Percentiles rank a stretch among this genome's conserved stretches.
These are phyloP conservation scores for Drosophila pseudoananassae DNA, from an alignment of 1,140 invertebrate genomes.

Conservation along the genomic window DNA sequence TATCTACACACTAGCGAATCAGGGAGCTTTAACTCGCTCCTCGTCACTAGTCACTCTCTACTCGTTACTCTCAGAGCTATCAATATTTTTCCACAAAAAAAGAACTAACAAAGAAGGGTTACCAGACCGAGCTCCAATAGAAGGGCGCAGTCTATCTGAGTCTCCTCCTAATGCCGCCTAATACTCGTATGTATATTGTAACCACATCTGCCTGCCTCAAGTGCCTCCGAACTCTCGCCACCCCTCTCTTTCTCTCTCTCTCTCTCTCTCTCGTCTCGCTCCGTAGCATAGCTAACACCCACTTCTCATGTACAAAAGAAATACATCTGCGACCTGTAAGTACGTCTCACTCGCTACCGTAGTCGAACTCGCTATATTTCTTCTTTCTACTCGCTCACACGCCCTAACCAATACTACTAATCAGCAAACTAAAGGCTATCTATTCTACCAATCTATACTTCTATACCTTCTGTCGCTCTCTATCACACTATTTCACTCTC, in stretches of 20 bases:
- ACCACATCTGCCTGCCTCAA: slow-evolving; percentile 59
- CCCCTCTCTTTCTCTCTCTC: slow-evolving; percentile 11
- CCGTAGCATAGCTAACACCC: slow-evolving; percentile 55
- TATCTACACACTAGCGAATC: slow-evolving; percentile 36
- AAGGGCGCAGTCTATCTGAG: slow-evolving; percentile 2
- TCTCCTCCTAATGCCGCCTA: slow-evolving; percentile 28
- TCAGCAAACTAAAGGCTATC: slow-evolving; percentile 1
- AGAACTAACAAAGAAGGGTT: slow-evolving; percentile 37
- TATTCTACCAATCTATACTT: slow-evolving; percentile 12
- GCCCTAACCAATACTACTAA: slow-evolving; percentile 7
- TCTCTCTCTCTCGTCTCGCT: slow-evolving; percentile 21
- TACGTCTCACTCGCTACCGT: slow-evolving; percentile 52
- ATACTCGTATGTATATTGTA: slow-evolving; percentile 61
- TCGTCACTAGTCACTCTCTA: slow-evolving; percentile 19
- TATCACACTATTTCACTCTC: background rate
- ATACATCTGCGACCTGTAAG: slow-evolving; percentile 57
- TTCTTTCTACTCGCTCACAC: slow-evolving; percentile 1
- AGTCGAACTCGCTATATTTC: slow-evolving; percentile 24
- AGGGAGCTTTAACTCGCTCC: slow-evolving; percentile 2
- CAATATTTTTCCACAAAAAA: too few relatives aligned
- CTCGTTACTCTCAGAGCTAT: slow-evolving; percentile 35
- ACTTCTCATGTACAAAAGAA: slow-evolving; percentile 59
- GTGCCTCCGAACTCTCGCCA: slow-evolving; percentile 38
- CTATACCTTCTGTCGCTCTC: background rate
- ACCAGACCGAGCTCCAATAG: slow-evolving; percentile 6